Evolutionary conservation across 2,888 invertebrate genomes (phyloP).

Genomic region (Caenorhabditis sulstoni): DNA sequence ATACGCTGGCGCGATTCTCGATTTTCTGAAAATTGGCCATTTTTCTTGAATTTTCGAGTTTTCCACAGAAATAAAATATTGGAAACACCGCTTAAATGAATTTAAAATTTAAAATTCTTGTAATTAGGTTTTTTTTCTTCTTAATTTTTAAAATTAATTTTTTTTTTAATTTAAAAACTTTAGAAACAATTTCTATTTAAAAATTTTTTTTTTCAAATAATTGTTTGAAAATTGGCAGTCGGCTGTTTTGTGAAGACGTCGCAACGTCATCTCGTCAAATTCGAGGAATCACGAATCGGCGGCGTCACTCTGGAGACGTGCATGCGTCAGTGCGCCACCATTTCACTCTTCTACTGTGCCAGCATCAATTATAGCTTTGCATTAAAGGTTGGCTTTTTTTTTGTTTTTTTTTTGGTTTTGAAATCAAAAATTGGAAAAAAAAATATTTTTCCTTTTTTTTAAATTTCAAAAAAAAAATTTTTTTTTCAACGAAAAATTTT

Average conservation of each 20-base stretch:
- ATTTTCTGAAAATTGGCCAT: too few relatives aligned
- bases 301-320: slow-evolving; percentile 55
- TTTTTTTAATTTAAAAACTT: background rate
- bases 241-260: slow-evolving; percentile 38
- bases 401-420: too few relatives aligned
- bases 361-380: slow-evolving; percentile 59
- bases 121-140: background rate
- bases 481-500: too few relatives aligned
- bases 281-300: slow-evolving; percentile 42
- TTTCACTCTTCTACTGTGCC: slow-evolving; percentile 58
- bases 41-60: too few relatives aligned
- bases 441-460: background rate
- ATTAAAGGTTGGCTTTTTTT: slow-evolving; percentile 26
- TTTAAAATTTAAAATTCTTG: too few relatives aligned
- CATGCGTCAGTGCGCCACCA: slow-evolving; percentile 47
- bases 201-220: background rate
- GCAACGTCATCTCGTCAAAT: slow-evolving; percentile 27
- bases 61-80: too few relatives aligned
- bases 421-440: background rate
- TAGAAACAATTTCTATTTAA: background rate
- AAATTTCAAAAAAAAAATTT: too few relatives aligned
- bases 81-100: too few relatives aligned
- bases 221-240: too few relatives aligned
- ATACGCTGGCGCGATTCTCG: too few relatives aligned
- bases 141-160: background rate